Evolutionary conservation across 2,113 vertebrate genomes (phyloP), one percentile per base, ranked within the genome.

Genomic region (Amia ocellicauda): DNA sequence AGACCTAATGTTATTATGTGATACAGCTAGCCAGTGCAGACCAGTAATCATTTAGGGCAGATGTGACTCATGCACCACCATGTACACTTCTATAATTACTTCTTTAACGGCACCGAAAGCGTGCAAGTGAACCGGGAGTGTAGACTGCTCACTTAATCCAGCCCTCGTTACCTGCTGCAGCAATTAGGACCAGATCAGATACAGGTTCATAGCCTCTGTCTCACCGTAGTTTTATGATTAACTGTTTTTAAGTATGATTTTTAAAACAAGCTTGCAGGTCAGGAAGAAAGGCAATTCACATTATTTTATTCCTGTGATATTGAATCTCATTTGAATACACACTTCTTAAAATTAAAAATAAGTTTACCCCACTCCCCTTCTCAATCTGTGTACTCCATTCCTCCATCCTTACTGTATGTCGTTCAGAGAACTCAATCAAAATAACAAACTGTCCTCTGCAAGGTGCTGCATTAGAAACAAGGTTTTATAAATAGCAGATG

Each of bases 1-100:
- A 22, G 66, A 57, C 63, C 76, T 11, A 3, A 70, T 62, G 83
- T 72, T 63, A 74, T 82, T 76, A 74, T 64, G 74, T 68, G 77
- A 70, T 79, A 64, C 20, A 67, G 64, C 59, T 66, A 61, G 49
- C 70, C 68, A 70, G 43, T 53, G 66, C 63, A 79, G 72, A 62
- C 70, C 83, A n/a, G 51, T 78, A 78, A 80, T 78, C 80, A 66
- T 64, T 64, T 73, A 83, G 78, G 77, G 77, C 80, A 82, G 62
- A 58, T 82, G 74, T 82, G 80, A 75, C 63, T 58, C 58, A 70
- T 73, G 78, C 77, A 79, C 74, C 71, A 62, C 72, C 78, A 63
- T 71, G 64, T 72, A 58, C 69, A 75, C 27, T 76, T 74, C 71
- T 71, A 58, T 77, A 82, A 78, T 71, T 77, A 69, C 49, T 66